A percentile compares a stretch with the other conserved stretches of the same genome.
phyloP scores from a whole-genome alignment of 1,140 invertebrate genomes.

The Procambarus clarkii region DNA sequence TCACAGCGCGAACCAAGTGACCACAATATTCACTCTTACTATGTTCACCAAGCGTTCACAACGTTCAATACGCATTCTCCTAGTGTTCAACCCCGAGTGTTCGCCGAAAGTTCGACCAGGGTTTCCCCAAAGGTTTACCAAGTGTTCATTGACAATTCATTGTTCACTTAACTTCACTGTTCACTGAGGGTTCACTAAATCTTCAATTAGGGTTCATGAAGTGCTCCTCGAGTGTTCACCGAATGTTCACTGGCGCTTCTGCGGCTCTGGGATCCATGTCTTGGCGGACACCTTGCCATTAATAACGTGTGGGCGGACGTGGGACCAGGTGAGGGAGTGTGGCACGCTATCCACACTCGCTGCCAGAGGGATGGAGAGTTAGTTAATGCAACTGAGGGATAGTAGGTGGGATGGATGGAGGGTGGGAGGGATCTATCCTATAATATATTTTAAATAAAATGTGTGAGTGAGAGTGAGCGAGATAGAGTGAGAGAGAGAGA shows the following conservation, averaged over 20 bases:
- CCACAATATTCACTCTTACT: no score
- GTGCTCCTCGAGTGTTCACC: background rate
- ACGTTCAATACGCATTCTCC: background rate
- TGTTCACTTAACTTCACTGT: background rate
- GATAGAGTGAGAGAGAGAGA: background rate
- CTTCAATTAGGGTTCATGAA: background rate
- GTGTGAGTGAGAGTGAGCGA: background rate
- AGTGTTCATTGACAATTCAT: background rate
- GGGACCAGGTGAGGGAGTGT: slow-evolving; percentile 66
- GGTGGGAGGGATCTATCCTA: no score
- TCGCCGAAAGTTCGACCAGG: background rate
- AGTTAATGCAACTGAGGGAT: no score
- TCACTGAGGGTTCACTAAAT: background rate
- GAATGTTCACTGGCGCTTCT: slow-evolving; percentile 51
- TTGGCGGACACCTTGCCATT: slow-evolving; percentile 63
- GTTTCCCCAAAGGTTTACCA: background rate
- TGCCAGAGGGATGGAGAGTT: background rate
- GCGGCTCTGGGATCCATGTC: slow-evolving; percentile 61
- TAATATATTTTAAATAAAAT: no score
- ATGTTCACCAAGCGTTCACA: background rate
- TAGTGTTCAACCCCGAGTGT: background rate
- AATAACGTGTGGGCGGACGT: slow-evolving; percentile 45
- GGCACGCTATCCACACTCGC: slow-evolving; percentile 64
- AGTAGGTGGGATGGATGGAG: background rate
- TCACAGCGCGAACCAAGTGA: background rate